Conservation (phyloP, 1,140 invertebrate species). For the Drosophila yakuba region DNA sequence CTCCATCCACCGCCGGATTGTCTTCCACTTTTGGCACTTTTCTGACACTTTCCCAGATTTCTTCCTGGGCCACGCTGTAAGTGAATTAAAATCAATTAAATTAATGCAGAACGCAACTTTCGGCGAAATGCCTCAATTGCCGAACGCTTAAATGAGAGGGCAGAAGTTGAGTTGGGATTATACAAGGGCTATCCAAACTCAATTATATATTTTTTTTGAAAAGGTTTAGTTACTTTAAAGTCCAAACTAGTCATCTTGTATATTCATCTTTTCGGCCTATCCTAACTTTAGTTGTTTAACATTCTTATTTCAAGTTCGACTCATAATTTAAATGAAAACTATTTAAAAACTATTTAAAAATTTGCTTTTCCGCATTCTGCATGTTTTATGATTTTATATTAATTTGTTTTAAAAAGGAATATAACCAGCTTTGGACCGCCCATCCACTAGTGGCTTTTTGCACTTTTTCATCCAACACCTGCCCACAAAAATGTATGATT, state of each 20-base stretch:
- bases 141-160: not conserved
- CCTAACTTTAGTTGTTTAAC: too few species aligned
- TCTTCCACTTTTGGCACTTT: conserved; percentile 54
- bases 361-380: too few species aligned
- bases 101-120: conserved; percentile 41
- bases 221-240: too few species aligned
- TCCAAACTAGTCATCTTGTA: too few species aligned
- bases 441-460: conserved; percentile 3
- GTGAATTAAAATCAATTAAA: conserved; percentile 70
- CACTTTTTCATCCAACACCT: conserved; percentile 42
- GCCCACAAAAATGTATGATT: conserved; percentile 72
- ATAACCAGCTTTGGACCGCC: not conserved
- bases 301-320: too few species aligned
- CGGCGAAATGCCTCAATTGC: conserved; percentile 40
- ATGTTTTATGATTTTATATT: too few species aligned
- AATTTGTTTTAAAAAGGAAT: not conserved
- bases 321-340: too few species aligned
- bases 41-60: conserved; percentile 62
- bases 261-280: too few species aligned
- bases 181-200: not conserved
- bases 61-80: conserved; percentile 48
- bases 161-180: not conserved
- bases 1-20: not conserved
- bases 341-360: too few species aligned
- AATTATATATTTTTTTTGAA: too few species aligned